Evolutionary conservation across 1,140 invertebrate species (phyloP).

Genomic region (Drosophila mojavensis): DNA sequence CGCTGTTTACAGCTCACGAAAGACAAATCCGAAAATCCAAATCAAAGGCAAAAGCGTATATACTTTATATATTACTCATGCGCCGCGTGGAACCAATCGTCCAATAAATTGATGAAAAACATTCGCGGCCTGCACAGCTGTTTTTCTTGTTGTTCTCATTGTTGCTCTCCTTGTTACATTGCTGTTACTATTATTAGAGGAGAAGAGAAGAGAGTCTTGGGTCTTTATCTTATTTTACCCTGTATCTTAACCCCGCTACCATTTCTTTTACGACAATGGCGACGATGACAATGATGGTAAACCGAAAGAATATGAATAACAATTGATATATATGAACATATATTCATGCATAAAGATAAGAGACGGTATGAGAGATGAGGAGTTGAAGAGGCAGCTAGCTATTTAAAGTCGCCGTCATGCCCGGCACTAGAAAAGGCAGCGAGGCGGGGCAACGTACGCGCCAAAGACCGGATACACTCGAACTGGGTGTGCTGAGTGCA

Average conservation of each 20-base stretch:
- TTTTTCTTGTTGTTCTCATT: slow-evolving; percentile 26
- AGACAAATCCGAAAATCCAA: not conserved
- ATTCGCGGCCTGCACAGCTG: slow-evolving; percentile 50
- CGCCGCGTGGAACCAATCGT: slow-evolving; percentile 44
- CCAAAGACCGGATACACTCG: slow-evolving; percentile 74
- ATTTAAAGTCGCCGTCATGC: slow-evolving; percentile 45
- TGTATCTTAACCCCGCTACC: too few relatives aligned
- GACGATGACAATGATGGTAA: too few relatives aligned
- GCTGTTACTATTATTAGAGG: not conserved
- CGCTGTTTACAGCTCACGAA: too few relatives aligned
- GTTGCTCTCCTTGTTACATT: not conserved
- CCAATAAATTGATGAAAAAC: slow-evolving; percentile 51
- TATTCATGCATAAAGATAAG: too few relatives aligned
- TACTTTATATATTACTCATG: slow-evolving; percentile 64
- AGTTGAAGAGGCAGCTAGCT: not conserved
- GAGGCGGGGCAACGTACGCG: slow-evolving; percentile 49
- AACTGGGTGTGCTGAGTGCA: slow-evolving; percentile 63
- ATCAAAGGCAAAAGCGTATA: slow-evolving; percentile 45
- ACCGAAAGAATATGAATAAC: too few relatives aligned
- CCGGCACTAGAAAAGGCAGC: slow-evolving; percentile 45
- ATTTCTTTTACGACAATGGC: too few relatives aligned
- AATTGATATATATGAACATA: too few relatives aligned
- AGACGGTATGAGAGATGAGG: not conserved
- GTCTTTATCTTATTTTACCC: too few relatives aligned
- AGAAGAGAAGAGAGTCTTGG: too few relatives aligned